phyloP scores from a whole-genome alignment of 2,888 invertebrate species.

The Meiosimyza decipiens region DNA sequence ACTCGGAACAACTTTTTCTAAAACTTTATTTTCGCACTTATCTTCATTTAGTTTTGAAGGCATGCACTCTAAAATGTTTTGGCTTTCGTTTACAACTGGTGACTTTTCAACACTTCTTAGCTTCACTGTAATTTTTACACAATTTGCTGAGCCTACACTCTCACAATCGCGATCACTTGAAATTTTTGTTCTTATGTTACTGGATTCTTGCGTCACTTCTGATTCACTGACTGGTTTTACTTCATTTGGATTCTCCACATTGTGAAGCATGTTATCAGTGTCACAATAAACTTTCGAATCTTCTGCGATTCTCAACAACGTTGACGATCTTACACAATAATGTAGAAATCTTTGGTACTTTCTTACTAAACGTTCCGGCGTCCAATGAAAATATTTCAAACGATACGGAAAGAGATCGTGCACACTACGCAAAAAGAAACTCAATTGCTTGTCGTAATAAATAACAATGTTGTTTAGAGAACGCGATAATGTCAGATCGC shows the following conservation, averaged over 20 bases:
- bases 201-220: not conserved
- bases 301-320: too few species aligned
- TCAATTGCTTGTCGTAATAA: constrained; percentile 49
- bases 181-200: not conserved
- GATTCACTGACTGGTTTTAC: constrained; percentile 27
- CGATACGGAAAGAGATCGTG: constrained; percentile 26
- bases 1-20: not conserved
- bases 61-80: constrained; percentile 1
- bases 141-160: constrained; percentile 8
- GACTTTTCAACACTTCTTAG: not conserved
- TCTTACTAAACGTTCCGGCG: constrained; percentile 43
- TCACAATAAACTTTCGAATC: too few species aligned
- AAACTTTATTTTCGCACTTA: constrained; percentile 21
- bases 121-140: constrained; percentile 1
- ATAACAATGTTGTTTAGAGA: constrained; percentile 51
- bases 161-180: not conserved
- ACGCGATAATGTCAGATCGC: constrained; percentile 46
- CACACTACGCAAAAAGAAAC: constrained; percentile 43
- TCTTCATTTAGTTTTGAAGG: constrained; percentile 16
- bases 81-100: not conserved
- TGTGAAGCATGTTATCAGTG: too few species aligned
- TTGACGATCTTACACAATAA: not conserved
- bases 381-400: constrained; percentile 33
- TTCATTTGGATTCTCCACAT: too few species aligned
- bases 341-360: constrained; percentile 44